These are phyloP conservation scores for Semibalanus balanoides DNA, from an alignment of 1,140 invertebrate species.

Conservation along the genomic window DNA sequence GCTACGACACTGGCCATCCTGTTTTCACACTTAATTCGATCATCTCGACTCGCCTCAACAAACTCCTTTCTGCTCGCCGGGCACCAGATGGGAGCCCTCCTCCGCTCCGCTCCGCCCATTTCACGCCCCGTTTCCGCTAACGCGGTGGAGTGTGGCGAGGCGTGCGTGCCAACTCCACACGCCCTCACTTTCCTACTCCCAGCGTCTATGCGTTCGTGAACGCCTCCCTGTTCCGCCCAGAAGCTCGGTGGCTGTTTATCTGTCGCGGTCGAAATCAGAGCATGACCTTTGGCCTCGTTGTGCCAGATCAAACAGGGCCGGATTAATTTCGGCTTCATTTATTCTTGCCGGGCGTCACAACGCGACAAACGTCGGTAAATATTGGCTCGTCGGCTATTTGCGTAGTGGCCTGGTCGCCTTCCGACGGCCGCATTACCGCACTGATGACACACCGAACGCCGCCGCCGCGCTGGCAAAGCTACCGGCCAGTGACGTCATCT, in stretches of 20 bases:
- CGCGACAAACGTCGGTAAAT: background rate
- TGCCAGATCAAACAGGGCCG: background rate
- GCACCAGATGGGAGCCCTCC: no score
- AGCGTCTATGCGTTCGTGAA: background rate
- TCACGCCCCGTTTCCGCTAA: no score
- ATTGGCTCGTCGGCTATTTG: background rate
- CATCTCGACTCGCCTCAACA: no score
- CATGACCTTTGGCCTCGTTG: background rate
- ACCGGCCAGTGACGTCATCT: no score
- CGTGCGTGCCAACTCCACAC: no score
- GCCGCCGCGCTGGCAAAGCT: no score
- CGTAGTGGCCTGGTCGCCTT: background rate
- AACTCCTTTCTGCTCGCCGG: no score
- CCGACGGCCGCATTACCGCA: background rate
- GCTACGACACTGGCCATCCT: no score
- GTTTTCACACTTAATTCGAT: no score
- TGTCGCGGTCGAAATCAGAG: background rate
- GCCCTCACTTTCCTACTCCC: no score
- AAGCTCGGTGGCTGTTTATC: background rate
- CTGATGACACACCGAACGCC: background rate
- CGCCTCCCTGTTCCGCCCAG: background rate
- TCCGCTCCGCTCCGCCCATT: no score
- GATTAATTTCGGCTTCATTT: constrained; percentile 2
- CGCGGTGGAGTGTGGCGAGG: no score
- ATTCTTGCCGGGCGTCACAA: background rate